These are phyloP conservation scores for Taenioides sp. DNA, from an alignment of 2,797 vertebrate species.

Conservation along the genomic window DNA sequence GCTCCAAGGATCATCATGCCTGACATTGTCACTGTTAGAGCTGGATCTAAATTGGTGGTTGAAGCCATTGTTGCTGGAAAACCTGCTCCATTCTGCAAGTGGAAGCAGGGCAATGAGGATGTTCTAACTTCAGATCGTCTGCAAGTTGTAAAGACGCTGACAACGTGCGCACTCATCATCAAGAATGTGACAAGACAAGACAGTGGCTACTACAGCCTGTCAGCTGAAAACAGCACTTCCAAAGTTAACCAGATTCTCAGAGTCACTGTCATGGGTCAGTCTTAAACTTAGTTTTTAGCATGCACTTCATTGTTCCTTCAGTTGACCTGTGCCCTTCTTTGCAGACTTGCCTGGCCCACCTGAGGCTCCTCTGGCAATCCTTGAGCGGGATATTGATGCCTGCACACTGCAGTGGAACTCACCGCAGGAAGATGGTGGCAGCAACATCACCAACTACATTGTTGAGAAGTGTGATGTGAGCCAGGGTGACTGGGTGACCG, in stretches of 20 bases:
- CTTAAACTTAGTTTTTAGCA: neutral
- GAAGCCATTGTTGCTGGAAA: conserved; percentile 95
- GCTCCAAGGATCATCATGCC: conserved; percentile 93
- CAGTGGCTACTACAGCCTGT: conserved; percentile 91
- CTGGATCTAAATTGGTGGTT: conserved; percentile 91
- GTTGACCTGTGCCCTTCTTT: neutral
- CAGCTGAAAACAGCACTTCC: conserved; percentile 90
- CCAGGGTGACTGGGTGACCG: conserved; percentile 92
- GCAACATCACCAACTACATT: conserved; percentile 95
- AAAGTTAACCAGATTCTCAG: conserved; percentile 88
- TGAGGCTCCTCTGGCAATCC: conserved; percentile 89
- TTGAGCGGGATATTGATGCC: conserved; percentile 90
- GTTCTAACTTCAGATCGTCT: conserved; percentile 90
- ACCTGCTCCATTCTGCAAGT: conserved; percentile 88
- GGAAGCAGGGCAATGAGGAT: conserved; percentile 88
- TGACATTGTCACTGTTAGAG: conserved; percentile 88
- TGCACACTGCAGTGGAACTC: conserved; percentile 94
- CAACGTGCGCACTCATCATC: conserved; percentile 85
- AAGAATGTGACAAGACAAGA: conserved; percentile 92
- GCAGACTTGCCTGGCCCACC: conserved; percentile 95
- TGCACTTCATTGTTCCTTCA: conserved; percentile 8
- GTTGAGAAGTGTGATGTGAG: conserved; percentile 96
- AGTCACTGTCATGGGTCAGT: conserved; percentile 92
- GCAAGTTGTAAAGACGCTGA: conserved; percentile 86
- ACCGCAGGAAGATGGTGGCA: conserved; percentile 95